Conservation (phyloP, 2,888 invertebrate species). For the Melipona beecheii region DNA sequence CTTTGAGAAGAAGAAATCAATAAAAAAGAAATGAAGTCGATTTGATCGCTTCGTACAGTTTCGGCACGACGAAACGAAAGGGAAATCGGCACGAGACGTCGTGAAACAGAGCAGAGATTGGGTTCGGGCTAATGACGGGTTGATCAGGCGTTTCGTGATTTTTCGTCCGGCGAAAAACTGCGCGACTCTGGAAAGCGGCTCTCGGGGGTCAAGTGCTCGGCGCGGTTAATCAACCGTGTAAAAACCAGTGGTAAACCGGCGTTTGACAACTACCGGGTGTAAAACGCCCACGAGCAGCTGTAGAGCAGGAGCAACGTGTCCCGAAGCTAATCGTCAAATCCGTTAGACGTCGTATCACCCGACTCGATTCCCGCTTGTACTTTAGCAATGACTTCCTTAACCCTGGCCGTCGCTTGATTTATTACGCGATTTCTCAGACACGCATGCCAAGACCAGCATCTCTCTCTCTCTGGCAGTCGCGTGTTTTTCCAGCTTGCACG, state of each 20-base stretch:
- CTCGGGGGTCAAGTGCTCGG: conserved; percentile 50
- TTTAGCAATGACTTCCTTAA: conserved; percentile 41
- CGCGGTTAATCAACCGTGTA: conserved; percentile 59
- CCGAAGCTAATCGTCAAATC: conserved; percentile 68
- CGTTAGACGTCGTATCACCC: conserved; percentile 64
- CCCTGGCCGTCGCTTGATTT: conserved; percentile 37
- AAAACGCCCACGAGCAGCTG: conserved; percentile 69
- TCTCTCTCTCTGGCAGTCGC: neutral
- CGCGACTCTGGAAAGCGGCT: conserved; percentile 6
- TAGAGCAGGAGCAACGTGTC: conserved; percentile 62
- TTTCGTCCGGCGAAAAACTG: neutral
- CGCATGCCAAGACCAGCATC: neutral
- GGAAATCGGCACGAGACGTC: neutral
- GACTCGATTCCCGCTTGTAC: conserved; percentile 11
- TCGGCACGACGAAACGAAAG: too few relatives aligned
- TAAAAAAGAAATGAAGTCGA: too few relatives aligned
- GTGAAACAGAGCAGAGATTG: conserved; percentile 11
- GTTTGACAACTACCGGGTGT: conserved; percentile 65
- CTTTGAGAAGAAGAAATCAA: too few relatives aligned
- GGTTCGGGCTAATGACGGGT: neutral
- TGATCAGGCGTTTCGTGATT: conserved; percentile 19
- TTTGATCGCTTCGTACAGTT: too few relatives aligned
- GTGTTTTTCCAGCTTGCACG: neutral
- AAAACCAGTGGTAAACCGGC: conserved; percentile 46
- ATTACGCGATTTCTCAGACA: conserved; percentile 24